These are phyloP conservation scores for Sebastes melanostomus DNA, from an alignment of 2,797 vertebrate species.

Conservation along the genomic window DNA sequence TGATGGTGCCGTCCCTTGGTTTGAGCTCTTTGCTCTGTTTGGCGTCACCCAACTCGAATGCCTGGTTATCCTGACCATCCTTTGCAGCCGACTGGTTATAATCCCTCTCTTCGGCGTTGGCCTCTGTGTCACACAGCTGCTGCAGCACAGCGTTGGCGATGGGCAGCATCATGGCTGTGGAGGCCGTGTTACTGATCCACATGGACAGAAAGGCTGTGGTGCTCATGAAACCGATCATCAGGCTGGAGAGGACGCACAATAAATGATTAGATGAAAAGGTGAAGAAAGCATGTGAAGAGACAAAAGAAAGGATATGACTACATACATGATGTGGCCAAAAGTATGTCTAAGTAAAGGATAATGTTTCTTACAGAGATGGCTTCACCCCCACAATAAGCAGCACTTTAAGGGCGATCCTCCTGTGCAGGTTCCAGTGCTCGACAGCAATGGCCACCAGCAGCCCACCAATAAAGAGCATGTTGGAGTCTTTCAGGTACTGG, in stretches of 20 bases:
- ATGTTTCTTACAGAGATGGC: slow-evolving; percentile 87
- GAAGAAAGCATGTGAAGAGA: neutral
- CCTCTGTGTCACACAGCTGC: slow-evolving; percentile 81
- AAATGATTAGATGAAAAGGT: neutral
- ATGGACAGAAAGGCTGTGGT: slow-evolving; percentile 93
- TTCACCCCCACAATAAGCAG: slow-evolving; percentile 86
- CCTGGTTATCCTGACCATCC: slow-evolving; percentile 48
- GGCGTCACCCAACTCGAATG: slow-evolving; percentile 54
- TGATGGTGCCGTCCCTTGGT: neutral
- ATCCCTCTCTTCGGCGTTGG: slow-evolving; percentile 52
- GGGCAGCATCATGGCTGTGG: slow-evolving; percentile 93
- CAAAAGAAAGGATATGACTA: neutral
- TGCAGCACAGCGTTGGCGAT: slow-evolving; percentile 87
- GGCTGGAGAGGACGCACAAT: slow-evolving; percentile 62
- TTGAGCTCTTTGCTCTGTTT: slow-evolving; percentile 2
- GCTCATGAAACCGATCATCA: slow-evolving; percentile 90
- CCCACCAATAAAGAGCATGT: slow-evolving; percentile 91
- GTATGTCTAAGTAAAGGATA: neutral
- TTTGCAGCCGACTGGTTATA: neutral
- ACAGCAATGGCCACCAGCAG: slow-evolving; percentile 89
- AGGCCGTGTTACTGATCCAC: slow-evolving; percentile 95
- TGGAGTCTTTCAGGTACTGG: slow-evolving; percentile 89
- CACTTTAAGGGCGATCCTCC: slow-evolving; percentile 86
- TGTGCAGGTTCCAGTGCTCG: slow-evolving; percentile 89
- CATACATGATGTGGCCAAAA: neutral